Percentiles rank a stretch among this genome's conserved stretches.
These are phyloP conservation scores for Nixonia krombeini DNA, from an alignment of 1,140 invertebrate species.

Conservation along the genomic window DNA sequence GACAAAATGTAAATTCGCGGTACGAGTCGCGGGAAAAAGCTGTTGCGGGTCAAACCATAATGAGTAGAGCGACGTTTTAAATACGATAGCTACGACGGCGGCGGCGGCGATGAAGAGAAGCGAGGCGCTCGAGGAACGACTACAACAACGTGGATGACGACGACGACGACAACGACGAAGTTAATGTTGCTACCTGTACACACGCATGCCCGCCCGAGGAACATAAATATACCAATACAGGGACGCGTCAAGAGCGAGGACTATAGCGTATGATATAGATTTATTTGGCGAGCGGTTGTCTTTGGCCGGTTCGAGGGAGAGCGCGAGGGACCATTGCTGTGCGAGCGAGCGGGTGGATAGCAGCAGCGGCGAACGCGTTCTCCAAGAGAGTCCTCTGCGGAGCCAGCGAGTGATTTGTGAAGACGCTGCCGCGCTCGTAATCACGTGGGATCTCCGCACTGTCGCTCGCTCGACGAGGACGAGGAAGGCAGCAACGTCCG, in stretches of 20 bases:
- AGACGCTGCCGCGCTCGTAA: conserved; percentile 69
- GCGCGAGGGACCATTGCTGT: conserved; percentile 17
- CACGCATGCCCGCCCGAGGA: background rate
- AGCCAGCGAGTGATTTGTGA: conserved; percentile 67
- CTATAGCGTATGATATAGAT: conserved; percentile 60
- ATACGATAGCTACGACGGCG: too few relatives aligned
- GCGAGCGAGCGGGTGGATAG: conserved; percentile 45
- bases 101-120: too few relatives aligned
- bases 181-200: background rate
- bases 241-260: conserved; percentile 5
- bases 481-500: conserved; percentile 37
- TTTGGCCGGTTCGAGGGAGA: conserved; percentile 23
- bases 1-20: too few relatives aligned
- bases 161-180: background rate
- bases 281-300: conserved; percentile 52
- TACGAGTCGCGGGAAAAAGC: too few relatives aligned
- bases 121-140: too few relatives aligned
- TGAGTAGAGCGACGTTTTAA: too few relatives aligned
- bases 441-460: conserved; percentile 67
- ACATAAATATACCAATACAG: conserved; percentile 3
- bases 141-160: too few relatives aligned
- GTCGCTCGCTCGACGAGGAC: conserved; percentile 30
- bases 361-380: conserved; percentile 16
- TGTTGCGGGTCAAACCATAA: too few relatives aligned
- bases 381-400: conserved; percentile 12